Base-by-base conservation (phyloP, 2,888 invertebrate species). In the Monoplex corrugatus region DNA sequence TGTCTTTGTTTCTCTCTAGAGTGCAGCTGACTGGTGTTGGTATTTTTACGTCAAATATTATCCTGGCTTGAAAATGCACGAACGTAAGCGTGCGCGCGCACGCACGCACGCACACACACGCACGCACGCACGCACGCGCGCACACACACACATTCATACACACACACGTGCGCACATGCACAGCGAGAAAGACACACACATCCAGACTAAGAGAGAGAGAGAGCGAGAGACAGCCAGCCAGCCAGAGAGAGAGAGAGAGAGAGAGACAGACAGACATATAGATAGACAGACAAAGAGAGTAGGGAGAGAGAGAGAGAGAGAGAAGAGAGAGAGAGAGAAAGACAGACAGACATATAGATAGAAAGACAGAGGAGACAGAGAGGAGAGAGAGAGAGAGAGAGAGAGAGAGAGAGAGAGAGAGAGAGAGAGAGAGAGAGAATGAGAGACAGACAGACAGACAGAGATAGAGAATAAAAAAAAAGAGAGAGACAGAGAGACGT, bases 341-440 rank as follows among this genome's bases (percentile, higher is more conserved):
- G 75, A 8, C n/a, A 75, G 75, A 75, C 8, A 75, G 35, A 82
- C 8, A 83, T 2, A 19, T 13, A 44, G 38, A 40, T 6, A 40
- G 82, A 32, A 6, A 32, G 82, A 38, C 23, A 40, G 82, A 82
- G 28, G 38, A 40, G 28, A 35, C 16, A 28, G 28, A 28, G 28
- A n/a, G 28, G 35, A 35, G 35, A 75, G 75, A 75, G 35, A 75
- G 75, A 75, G 35, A 75, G 75, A 75, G 35, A 75, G 75, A 75
- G 35, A 35, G 35, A 75, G 75, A 75, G 35, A 35, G 43, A 75
- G 75, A 75, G 35, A 35, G 35, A 75, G 35, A 35, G 35, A 75
- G 75, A 80, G 35, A 35, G 35, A 75, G 75, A 75, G 35, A 35
- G 35, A 75, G 75, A 75, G 35, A 35, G 35, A 75, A n/a, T 16